Conservation (phyloP, 2,888 invertebrate genomes). For the Blastobasis adustella region DNA sequence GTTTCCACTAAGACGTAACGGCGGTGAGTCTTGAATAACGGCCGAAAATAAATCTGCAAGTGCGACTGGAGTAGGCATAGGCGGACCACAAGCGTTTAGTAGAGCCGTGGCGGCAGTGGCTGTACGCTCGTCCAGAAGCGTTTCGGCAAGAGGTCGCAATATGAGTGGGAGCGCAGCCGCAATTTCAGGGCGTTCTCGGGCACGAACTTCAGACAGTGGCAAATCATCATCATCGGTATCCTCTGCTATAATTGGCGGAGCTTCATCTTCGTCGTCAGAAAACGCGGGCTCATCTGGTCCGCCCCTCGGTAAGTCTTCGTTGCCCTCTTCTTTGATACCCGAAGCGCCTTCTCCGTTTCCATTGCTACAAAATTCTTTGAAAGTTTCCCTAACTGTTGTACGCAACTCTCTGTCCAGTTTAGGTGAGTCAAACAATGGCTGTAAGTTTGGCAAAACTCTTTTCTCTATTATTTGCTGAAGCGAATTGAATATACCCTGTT, state of each 20-base stretch:
- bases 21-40: slow-evolving; percentile 66
- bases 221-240: slow-evolving; percentile 85
- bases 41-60: slow-evolving; percentile 63
- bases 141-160: slow-evolving; percentile 59
- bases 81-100: slow-evolving; percentile 47
- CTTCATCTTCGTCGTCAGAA: slow-evolving; percentile 89
- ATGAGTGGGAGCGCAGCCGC: slow-evolving; percentile 62
- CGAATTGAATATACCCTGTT: slow-evolving; percentile 87
- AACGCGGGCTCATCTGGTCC: slow-evolving; percentile 83
- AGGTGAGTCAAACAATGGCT: slow-evolving; percentile 90
- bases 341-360: slow-evolving; percentile 68
- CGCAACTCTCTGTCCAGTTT: slow-evolving; percentile 90
- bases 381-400: slow-evolving; percentile 90
- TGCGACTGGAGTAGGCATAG: slow-evolving; percentile 56
- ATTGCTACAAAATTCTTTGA: slow-evolving; percentile 89
- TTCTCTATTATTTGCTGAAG: slow-evolving; percentile 92
- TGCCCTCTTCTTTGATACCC: slow-evolving; percentile 60
- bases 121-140: slow-evolving; percentile 60
- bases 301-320: slow-evolving; percentile 54
- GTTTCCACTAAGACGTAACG: slow-evolving; percentile 63
- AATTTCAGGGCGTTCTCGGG: slow-evolving; percentile 77
- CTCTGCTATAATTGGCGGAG: slow-evolving; percentile 64
- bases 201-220: slow-evolving; percentile 84
- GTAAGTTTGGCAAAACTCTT: slow-evolving; percentile 89
- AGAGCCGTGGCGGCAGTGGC: slow-evolving; percentile 51